Base-by-base conservation (phyloP, 92 coral and sea anemone species). In the Parazoanthus swiftii region DNA sequence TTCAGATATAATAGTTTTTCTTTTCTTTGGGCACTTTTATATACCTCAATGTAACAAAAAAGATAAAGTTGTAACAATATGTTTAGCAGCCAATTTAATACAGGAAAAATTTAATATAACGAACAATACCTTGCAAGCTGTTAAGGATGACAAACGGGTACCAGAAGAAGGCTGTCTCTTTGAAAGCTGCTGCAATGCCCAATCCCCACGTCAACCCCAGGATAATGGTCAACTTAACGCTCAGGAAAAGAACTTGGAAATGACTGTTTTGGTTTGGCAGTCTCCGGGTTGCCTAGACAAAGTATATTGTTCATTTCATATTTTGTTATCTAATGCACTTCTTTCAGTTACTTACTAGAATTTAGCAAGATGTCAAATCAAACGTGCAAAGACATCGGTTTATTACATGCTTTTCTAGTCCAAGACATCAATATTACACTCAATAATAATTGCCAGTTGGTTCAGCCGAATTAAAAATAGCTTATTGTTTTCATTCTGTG, bases 121-220 rank as follows among this genome's bases (percentile, higher is more conserved):
- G 6, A 46, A 5, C 51, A 46, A 6, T 77, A 77, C 81, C 81
- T 77, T 77, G 81, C 44, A 77, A 9, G 58, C 81, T 77, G 81
- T 77, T 77, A 4, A 77, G 25, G 29, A 42, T 42, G 58, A 77
- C 81, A 26, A 39, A 77, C 25, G 54, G 81, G 36, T 77, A 77
- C 18, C 25, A 21, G 4, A 77, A 46, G 35, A 77, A 77, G 5
- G 50, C 58, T n/a, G 59, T 16, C 15, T 78, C 81, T 50, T 78
- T 7, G 5, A 78, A 78, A 46, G 81, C 58, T 4, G 58, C 81
- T 11, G 81, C 65, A 3, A 78, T 20, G 46, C 81, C 81, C 54
- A 78, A 15, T 25, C 59, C 58, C 81, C 81, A 78, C 36, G 81
- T 78, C 21, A 78, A 48, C 18, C 81, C 81, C 14, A 78, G 81